Evolutionary conservation across 2,113 vertebrate genomes (phyloP).

Genomic region (Pterocles orientalis): DNA sequence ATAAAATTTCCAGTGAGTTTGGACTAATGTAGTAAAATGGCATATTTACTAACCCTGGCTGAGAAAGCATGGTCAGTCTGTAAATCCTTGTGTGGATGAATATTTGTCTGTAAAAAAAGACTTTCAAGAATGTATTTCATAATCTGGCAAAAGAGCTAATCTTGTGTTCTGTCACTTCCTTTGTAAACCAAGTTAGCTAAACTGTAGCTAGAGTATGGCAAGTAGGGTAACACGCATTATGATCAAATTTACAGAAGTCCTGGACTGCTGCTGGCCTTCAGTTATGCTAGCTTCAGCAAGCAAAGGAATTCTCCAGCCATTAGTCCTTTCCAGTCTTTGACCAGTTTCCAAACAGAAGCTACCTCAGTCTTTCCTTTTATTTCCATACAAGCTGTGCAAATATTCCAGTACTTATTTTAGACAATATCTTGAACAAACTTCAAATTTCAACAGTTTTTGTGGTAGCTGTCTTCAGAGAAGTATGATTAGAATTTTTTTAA

Average conservation of each 20-base stretch:
- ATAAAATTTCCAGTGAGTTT: background rate
- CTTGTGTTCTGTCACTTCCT: background rate
- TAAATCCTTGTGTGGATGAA: background rate
- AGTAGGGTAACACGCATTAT: background rate
- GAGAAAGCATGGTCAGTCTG: background rate
- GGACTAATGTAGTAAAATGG: background rate
- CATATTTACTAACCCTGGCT: background rate
- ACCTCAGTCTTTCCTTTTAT: conserved; percentile 1
- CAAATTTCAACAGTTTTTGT: background rate
- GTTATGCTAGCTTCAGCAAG: background rate
- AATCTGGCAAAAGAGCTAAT: background rate
- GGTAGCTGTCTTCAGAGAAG: background rate
- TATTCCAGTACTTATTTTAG: background rate
- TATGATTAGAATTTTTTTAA: background rate
- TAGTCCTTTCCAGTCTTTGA: background rate
- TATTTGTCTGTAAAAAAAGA: background rate
- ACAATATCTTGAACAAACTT: background rate
- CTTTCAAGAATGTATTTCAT: background rate
- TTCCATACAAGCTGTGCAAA: background rate
- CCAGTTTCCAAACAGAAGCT: background rate
- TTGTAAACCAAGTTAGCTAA: background rate
- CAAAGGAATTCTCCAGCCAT: background rate
- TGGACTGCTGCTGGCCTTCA: background rate
- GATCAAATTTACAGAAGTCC: background rate
- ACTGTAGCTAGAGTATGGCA: background rate